Evolutionary conservation across 2,797 vertebrate genomes (phyloP).

Genomic region (Danio albolineatus): DNA sequence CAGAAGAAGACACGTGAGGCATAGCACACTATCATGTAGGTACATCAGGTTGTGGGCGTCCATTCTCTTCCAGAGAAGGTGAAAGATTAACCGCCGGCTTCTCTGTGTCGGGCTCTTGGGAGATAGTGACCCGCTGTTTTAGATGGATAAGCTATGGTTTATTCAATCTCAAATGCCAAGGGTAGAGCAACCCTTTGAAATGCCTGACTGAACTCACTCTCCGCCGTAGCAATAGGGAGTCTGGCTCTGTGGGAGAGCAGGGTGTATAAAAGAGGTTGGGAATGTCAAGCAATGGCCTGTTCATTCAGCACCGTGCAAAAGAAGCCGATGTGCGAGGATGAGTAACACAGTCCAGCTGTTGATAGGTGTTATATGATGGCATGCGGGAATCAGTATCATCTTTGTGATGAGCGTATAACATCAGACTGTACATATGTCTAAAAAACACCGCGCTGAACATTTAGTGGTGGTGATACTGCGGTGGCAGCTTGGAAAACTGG

Average conservation of each 20-base stretch:
- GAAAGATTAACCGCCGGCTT: slow-evolving; percentile 61
- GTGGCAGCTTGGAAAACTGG: slow-evolving; percentile 58
- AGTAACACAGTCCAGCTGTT: background rate
- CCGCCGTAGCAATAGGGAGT: slow-evolving; percentile 36
- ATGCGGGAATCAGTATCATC: background rate
- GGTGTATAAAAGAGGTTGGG: slow-evolving; percentile 36
- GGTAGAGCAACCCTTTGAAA: slow-evolving; percentile 52
- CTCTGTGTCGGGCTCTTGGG: slow-evolving; percentile 54
- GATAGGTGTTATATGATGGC: background rate
- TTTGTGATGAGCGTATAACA: background rate
- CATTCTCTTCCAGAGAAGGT: slow-evolving; percentile 50
- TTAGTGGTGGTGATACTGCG: slow-evolving; percentile 32
- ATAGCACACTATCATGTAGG: slow-evolving; percentile 25
- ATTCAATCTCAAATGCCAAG: slow-evolving; percentile 63
- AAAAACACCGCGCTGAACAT: slow-evolving; percentile 43
- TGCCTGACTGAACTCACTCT: slow-evolving; percentile 35
- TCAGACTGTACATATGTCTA: slow-evolving; percentile 32
- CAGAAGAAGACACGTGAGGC: slow-evolving; percentile 13
- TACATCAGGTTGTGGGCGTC: slow-evolving; percentile 33
- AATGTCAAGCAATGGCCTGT: slow-evolving; percentile 35
- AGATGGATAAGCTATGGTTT: slow-evolving; percentile 62
- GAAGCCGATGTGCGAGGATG: background rate
- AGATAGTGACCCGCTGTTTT: slow-evolving; percentile 61
- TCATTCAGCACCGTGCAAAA: slow-evolving; percentile 30
- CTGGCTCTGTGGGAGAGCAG: slow-evolving; percentile 29